Evolutionary conservation across 2,797 vertebrate genomes (phyloP), one percentile per base, ranked within the genome.

Genomic region (Pseudotriccus pelzelni): DNA sequence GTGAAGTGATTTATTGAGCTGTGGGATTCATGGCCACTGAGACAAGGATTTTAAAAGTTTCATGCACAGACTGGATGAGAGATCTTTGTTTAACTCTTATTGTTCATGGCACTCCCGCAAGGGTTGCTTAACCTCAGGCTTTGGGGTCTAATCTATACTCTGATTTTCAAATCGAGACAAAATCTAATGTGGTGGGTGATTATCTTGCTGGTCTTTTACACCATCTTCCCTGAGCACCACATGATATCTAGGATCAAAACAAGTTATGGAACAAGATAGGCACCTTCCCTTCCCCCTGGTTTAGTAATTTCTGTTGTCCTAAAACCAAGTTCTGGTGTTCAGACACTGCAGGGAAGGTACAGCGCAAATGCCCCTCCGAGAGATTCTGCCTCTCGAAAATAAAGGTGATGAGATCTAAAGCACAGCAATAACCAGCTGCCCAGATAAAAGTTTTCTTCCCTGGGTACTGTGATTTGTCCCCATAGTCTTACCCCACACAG

Each of bases 1-100:
- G 82, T 64, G 56, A 72, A 46, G 74, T 69, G 94, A 96, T 96
- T 95, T 95, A 92, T 43, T 49, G 44, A 17, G 16, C 82, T 78
- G 32, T 60, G 68, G 84, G 69, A 93, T 76, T 76, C 62, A 0
- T 7, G 62, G 94, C 76, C 87, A 92, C 87, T 2, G 11, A 88
- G 83, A 81, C 25, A 43, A 63, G 50, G 89, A 59, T 73, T 90
- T 96, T 66, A 59, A 30, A 83, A 87, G 79, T 90, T 89, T 63
- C 25, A 0, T 32, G 73, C 55, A 20, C 17, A 50, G 70, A 16
- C 22, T 73, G 37, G 66, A 49, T 84, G 85, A 66, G 50, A 94
- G 82, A 32, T 49, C 82, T 81, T 17, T 59, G 76, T 81, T 72
- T 59, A 59, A 83, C 76, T 68, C n/a, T 13, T 85, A 90, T 1